A percentile compares a stretch with the other conserved stretches of the same genome.
phyloP scores from a whole-genome alignment of 2,888 invertebrate species.

The Macaria notata region DNA sequence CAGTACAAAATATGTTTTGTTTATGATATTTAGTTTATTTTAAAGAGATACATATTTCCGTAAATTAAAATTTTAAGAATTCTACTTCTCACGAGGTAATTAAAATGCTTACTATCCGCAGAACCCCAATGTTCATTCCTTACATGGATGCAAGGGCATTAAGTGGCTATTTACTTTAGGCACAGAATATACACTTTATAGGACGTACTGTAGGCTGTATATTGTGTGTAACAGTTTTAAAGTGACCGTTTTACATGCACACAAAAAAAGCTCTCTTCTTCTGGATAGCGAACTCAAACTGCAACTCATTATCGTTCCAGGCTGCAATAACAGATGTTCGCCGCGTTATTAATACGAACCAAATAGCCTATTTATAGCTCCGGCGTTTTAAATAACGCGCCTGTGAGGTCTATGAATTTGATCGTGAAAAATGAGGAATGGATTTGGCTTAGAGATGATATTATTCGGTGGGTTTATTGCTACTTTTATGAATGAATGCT shows the following conservation, averaged over 20 bases:
- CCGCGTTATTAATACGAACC: conserved; percentile 59
- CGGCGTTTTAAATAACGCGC: conserved; percentile 27
- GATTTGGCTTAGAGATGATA: neutral
- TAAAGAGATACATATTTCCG: too few species aligned
- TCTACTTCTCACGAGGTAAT: too few species aligned
- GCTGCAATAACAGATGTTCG: conserved; percentile 64
- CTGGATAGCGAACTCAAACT: conserved; percentile 28
- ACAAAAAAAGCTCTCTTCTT: neutral
- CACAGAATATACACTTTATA: too few species aligned
- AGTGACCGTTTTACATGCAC: conserved; percentile 16
- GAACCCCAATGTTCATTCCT: too few species aligned
- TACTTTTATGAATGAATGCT: too few species aligned
- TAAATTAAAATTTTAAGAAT: too few species aligned
- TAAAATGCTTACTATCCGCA: too few species aligned
- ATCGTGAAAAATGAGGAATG: conserved; percentile 2
- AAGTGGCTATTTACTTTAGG: too few species aligned
- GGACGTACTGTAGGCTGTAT: too few species aligned
- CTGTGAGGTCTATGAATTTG: conserved; percentile 20
- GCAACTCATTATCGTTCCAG: conserved; percentile 55
- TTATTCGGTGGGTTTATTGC: neutral
- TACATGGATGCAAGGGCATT: too few species aligned
- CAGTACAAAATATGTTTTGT: too few species aligned
- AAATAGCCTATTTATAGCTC: conserved; percentile 49
- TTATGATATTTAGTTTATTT: too few species aligned
- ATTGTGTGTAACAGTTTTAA: neutral